Evolutionary conservation across 2,113 vertebrate genomes (phyloP).

Genomic region (Caranx melampygus): DNA sequence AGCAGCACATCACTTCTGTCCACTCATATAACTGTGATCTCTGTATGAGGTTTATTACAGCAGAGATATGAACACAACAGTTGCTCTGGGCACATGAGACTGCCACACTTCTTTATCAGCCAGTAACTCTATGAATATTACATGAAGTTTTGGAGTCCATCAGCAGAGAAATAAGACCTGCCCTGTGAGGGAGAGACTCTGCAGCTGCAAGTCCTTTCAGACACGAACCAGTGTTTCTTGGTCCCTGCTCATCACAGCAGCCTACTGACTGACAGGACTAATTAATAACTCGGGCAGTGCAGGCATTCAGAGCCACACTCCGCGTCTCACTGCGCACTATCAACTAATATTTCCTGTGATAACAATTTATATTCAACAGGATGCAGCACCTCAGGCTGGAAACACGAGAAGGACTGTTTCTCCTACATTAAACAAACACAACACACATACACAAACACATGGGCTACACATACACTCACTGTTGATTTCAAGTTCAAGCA

Average conservation of each 20-base stretch:
- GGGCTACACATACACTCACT: not conserved
- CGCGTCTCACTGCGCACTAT: not conserved
- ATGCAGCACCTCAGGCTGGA: not conserved
- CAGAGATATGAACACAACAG: not conserved
- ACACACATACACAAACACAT: not conserved
- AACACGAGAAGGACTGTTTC: not conserved
- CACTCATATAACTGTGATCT: too few species aligned
- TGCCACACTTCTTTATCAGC: not conserved
- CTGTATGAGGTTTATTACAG: too few species aligned
- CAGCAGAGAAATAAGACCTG: not conserved
- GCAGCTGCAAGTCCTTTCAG: not conserved
- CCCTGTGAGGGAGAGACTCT: too few species aligned
- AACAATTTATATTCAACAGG: not conserved
- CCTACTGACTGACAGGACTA: not conserved
- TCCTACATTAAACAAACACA: not conserved
- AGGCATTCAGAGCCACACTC: not conserved
- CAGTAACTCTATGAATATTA: constrained; percentile 11
- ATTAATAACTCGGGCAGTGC: not conserved
- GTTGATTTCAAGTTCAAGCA: not conserved
- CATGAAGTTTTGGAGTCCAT: constrained; percentile 3
- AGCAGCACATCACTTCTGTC: not conserved
- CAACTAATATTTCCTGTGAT: not conserved
- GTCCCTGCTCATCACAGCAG: not conserved
- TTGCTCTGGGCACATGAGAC: not conserved
- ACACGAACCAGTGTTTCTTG: not conserved